Conservation (phyloP, 2,797 vertebrate species). For the Oryzias dopingdopingensis region DNA sequence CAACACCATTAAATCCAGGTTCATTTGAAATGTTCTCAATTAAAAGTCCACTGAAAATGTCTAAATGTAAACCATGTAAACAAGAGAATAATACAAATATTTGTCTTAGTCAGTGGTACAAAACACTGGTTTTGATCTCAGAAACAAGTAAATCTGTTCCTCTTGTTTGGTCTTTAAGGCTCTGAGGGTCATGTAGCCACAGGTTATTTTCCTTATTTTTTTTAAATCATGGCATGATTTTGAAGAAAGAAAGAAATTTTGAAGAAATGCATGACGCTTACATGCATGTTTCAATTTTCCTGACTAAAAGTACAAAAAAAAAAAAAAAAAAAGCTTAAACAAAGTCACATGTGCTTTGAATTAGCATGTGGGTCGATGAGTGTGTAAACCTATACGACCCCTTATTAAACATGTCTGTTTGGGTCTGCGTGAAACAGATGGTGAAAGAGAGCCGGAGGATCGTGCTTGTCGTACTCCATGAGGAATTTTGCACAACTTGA, state of each 20-base stretch:
- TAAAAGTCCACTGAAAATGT: too few species aligned
- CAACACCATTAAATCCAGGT: too few species aligned
- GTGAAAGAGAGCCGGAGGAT: slow-evolving; percentile 15
- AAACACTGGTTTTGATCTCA: too few species aligned
- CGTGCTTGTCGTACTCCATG: slow-evolving; percentile 13
- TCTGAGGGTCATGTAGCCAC: too few species aligned
- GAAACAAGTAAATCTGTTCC: too few species aligned
- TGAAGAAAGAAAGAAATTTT: neutral
- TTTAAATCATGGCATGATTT: neutral
- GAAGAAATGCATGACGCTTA: neutral
- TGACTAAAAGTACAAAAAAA: slow-evolving; percentile 2
- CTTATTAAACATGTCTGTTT: slow-evolving; percentile 31
- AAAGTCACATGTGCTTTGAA: slow-evolving; percentile 37
- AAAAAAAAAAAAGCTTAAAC: neutral
- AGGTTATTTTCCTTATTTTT: too few species aligned
- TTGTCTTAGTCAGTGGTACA: too few species aligned
- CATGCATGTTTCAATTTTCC: slow-evolving; percentile 17
- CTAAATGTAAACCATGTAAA: too few species aligned
- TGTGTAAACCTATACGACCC: slow-evolving; percentile 25
- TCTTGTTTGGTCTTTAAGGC: too few species aligned
- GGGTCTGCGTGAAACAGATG: slow-evolving; percentile 30
- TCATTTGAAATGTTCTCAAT: too few species aligned
- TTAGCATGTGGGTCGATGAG: slow-evolving; percentile 31
- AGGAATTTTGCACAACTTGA: slow-evolving; percentile 50
- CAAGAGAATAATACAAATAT: too few species aligned